phyloP scores from a whole-genome alignment of 2,797 vertebrate species.

The Microtus californicus region DNA sequence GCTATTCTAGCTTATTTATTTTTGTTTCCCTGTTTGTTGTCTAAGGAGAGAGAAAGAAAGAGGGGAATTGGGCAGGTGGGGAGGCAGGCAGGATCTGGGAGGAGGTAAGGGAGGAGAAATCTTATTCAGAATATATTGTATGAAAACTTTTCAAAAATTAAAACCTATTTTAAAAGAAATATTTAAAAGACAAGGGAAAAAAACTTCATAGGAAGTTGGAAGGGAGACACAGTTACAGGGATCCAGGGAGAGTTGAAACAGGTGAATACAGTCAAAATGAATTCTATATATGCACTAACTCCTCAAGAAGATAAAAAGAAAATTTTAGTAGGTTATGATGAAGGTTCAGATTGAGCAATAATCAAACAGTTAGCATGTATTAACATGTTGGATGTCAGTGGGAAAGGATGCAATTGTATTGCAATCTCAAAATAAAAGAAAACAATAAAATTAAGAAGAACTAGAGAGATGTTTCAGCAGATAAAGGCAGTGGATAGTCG shows the following conservation, averaged over 20 bases:
- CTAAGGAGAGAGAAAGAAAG: neutral
- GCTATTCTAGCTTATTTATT: neutral
- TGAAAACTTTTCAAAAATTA: neutral
- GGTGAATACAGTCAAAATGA: neutral
- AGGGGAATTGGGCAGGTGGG: neutral
- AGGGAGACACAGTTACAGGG: neutral
- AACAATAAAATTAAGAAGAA: neutral
- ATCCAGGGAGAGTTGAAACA: neutral
- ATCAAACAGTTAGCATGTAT: neutral
- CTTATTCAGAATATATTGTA: neutral
- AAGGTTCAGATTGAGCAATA: neutral
- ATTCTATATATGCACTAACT: neutral
- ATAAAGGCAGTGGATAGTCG: neutral
- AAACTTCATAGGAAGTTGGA: neutral
- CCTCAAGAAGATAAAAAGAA: neutral
- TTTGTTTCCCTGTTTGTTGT: neutral
- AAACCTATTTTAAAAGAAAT: neutral
- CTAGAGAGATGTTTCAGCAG: neutral
- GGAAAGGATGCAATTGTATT: neutral
- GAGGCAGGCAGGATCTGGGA: neutral
- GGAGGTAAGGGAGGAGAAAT: neutral
- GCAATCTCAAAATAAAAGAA: neutral
- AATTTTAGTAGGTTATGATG: neutral
- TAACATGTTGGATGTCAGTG: neutral
- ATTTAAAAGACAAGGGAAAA: slow-evolving; percentile 47